Conservation (phyloP, 2,113 vertebrate genomes). For the Apus apus region DNA sequence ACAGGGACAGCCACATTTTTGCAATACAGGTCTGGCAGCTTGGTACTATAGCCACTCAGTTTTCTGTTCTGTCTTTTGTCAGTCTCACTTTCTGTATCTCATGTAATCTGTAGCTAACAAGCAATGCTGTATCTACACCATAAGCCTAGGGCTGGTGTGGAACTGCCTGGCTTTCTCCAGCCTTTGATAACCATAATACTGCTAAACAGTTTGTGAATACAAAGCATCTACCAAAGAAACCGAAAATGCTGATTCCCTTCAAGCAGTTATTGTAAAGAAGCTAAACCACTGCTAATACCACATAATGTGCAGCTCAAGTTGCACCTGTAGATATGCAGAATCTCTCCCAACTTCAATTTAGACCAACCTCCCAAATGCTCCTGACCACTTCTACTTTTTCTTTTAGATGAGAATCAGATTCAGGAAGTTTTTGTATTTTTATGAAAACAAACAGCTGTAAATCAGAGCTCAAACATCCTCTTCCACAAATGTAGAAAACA, state of each 20-base stretch:
- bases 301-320: slow-evolving; percentile 35
- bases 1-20: neutral
- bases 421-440: neutral
- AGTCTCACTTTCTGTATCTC: neutral
- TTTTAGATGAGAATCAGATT: neutral
- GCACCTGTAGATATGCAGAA: slow-evolving; percentile 50
- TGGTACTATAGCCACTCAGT: neutral
- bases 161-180: neutral
- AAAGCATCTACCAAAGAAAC: slow-evolving; percentile 32
- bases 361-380: neutral
- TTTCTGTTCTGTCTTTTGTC: neutral
- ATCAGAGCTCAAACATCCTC: neutral
- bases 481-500: neutral
- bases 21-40: neutral
- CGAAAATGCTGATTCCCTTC: slow-evolving; percentile 41
- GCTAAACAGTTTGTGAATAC: slow-evolving; percentile 25
- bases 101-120: neutral
- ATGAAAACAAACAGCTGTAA: neutral
- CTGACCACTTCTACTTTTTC: slow-evolving; percentile 16
- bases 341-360: slow-evolving; percentile 47
- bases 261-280: slow-evolving; percentile 31
- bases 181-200: neutral
- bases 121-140: neutral
- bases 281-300: slow-evolving; percentile 34
- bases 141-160: neutral